These are phyloP conservation scores for Pipra filicauda DNA, from an alignment of 2,113 vertebrate genomes.

Conservation along the genomic window DNA sequence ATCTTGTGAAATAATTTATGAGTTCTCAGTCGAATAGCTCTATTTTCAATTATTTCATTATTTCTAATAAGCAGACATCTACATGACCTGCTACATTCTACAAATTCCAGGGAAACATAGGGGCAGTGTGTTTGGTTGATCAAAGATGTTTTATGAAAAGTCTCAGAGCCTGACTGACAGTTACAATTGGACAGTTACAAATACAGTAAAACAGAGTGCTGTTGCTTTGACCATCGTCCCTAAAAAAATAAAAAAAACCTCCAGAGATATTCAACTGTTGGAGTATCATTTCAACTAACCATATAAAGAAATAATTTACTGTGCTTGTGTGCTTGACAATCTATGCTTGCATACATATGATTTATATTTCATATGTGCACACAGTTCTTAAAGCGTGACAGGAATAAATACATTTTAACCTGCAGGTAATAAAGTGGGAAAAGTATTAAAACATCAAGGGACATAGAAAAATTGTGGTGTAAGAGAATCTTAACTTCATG, in stretches of 20 bases:
- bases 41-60: neutral
- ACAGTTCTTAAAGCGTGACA: neutral
- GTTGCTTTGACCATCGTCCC: neutral
- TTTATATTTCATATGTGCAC: neutral
- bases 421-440: neutral
- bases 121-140: neutral
- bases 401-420: constrained; percentile 17
- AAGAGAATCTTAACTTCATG: constrained; percentile 34
- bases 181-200: neutral
- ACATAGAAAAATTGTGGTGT: neutral
- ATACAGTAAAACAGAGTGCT: neutral
- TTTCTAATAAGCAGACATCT: neutral
- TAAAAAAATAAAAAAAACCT: neutral
- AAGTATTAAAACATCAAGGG: neutral
- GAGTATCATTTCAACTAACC: neutral
- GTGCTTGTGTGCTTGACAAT: neutral
- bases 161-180: neutral
- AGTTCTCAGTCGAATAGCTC: neutral
- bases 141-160: neutral
- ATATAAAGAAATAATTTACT: neutral
- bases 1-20: neutral
- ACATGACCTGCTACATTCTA: neutral
- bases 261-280: neutral
- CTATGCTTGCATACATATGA: neutral
- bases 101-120: neutral